Evolutionary conservation across 1,140 invertebrate genomes (phyloP), one percentile per base, ranked within the genome.

Genomic region (Leptoteleia sp.): DNA sequence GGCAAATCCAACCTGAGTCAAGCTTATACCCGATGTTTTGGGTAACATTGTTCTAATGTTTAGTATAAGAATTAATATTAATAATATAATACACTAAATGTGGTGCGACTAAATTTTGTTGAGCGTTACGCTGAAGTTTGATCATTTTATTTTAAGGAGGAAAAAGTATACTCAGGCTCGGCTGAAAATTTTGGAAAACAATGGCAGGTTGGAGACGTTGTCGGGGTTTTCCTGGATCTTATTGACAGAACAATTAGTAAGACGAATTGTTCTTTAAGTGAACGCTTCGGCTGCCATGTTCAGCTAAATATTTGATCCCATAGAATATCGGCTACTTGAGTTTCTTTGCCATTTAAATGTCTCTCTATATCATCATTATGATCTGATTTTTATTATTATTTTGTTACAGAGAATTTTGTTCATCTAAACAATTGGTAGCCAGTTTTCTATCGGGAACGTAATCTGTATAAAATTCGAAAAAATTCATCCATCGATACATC

Each of bases 211-310:
- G 95, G 95, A 84, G 97, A 98, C 91, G 95, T 97, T 88, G 95
- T 98, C 84, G 96, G 97, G 73, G 96, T 97, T 83, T 98, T 98
- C 92, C 93, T 98, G 89, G 97, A 98, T 93, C 92, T 98, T 86
- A 96, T 97, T 92, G 97, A 98, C 92, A 94, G 95, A 87, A 98
- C 96, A 84, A 97, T 98, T 92, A 97, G 96, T 97, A 96, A 95
- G 94, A 92, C 84, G 82, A 84, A 88, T 86, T 79, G 67, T 80
- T 86, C 75, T 88, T 87, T 87, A 84, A 84, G 77, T 82, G 79
- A 84, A 84, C 82, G 83, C 85, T 87, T 88, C 80, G 81, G 86
- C 83, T 87, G 83, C 82, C 80, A 86, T 83, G 82, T 76, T 82
- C 35, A 81, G 81, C 84, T 84, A 82, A 57, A 80, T 61, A 59